Evolutionary conservation across 2,797 vertebrate species (phyloP).

Genomic region (Melanotaenia parkinsoni): DNA sequence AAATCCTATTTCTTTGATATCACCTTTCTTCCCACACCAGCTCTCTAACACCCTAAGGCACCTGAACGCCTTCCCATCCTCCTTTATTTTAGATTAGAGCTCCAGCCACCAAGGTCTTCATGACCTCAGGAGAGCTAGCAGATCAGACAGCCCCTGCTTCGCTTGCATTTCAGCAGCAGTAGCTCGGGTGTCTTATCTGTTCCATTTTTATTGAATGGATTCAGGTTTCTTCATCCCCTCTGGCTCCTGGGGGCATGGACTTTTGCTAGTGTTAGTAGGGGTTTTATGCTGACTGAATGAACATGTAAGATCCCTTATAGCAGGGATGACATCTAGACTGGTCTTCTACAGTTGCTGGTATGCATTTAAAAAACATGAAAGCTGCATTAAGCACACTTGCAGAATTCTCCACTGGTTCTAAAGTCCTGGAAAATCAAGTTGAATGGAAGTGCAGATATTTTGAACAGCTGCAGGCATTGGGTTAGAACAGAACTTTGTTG

Average conservation of each 20-base stretch:
- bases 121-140: slow-evolving; percentile 75
- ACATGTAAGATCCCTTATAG: slow-evolving; percentile 59
- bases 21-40: slow-evolving; percentile 11
- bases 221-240: slow-evolving; percentile 71
- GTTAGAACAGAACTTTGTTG: slow-evolving; percentile 60
- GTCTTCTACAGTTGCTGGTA: slow-evolving; percentile 38
- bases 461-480: slow-evolving; percentile 46
- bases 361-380: slow-evolving; percentile 54
- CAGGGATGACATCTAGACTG: slow-evolving; percentile 53
- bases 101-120: slow-evolving; percentile 74
- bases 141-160: slow-evolving; percentile 72
- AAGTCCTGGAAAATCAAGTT: slow-evolving; percentile 53
- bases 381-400: slow-evolving; percentile 32
- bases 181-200: slow-evolving; percentile 69
- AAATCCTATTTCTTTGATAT: slow-evolving; percentile 29
- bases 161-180: slow-evolving; percentile 76
- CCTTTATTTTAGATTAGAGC: slow-evolving; percentile 72
- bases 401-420: slow-evolving; percentile 49
- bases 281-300: slow-evolving; percentile 79
- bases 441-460: slow-evolving; percentile 45
- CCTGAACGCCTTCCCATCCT: slow-evolving; percentile 47
- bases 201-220: slow-evolving; percentile 80
- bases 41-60: slow-evolving; percentile 36
- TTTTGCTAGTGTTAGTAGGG: slow-evolving; percentile 55
- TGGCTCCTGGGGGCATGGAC: slow-evolving; percentile 52